Conservation (phyloP, 2,113 vertebrate species). For the Pyxicephalus adspersus region DNA sequence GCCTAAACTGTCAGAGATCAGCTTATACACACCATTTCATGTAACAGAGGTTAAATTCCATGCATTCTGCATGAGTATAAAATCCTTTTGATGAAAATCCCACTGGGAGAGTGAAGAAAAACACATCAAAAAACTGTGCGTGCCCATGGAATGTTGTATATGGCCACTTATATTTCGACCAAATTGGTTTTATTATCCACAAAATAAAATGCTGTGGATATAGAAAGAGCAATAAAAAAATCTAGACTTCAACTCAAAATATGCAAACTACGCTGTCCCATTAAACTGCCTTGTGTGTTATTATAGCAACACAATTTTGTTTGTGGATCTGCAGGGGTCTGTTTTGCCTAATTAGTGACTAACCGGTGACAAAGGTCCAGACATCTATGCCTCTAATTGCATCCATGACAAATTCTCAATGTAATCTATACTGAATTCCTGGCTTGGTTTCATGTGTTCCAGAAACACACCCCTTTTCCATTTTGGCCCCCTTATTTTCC, state of each 20-base stretch:
- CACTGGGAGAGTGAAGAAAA: too few relatives aligned
- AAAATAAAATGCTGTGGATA: neutral
- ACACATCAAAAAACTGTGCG: too few relatives aligned
- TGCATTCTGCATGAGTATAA: too few relatives aligned
- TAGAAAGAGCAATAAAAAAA: neutral
- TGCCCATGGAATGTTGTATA: too few relatives aligned
- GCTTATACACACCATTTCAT: too few relatives aligned
- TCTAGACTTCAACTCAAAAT: conserved; percentile 20
- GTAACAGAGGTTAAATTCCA: too few relatives aligned
- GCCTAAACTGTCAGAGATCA: too few relatives aligned
- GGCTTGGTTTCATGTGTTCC: conserved; percentile 1
- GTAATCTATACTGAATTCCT: conserved; percentile 39
- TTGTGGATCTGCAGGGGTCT: conserved; percentile 38
- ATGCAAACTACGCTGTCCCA: conserved; percentile 14
- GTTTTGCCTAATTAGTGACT: conserved; percentile 52
- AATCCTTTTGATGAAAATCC: too few relatives aligned
- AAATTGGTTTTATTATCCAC: too few relatives aligned
- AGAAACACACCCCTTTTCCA: neutral
- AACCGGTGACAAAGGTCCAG: conserved; percentile 40
- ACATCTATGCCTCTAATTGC: conserved; percentile 32
- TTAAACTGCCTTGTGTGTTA: conserved; percentile 33
- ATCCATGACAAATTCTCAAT: conserved; percentile 34
- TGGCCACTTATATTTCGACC: neutral
- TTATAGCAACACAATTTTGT: conserved; percentile 41
- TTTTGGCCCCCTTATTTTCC: neutral